Evolutionary conservation across 2,113 vertebrate species (phyloP), one percentile per base, ranked within the genome.

Genomic region (Microcebus ravelobensis): DNA sequence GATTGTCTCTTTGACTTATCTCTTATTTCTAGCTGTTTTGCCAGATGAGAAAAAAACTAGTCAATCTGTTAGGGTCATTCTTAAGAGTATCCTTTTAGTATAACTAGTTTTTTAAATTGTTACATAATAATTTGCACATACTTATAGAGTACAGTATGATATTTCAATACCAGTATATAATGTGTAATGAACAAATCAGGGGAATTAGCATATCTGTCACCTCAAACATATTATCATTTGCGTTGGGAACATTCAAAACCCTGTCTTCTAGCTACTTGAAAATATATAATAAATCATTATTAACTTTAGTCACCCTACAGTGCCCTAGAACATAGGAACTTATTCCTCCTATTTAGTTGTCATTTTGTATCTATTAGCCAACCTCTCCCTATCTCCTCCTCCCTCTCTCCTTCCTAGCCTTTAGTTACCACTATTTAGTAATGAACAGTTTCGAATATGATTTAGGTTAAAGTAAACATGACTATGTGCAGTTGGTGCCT

Each of bases 21-120:
- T 80, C 55, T 73, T 92, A 94, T 48, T 90, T 92, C 9, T 48
- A 52, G 17, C 36, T 94, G 45, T 79, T 94, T 80, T 27, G 73
- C 23, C 65, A 85, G 23, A 5, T 80, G n/a, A 92, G 50, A 25
- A 90, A 89, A 89, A 96, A 70, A 48, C 8, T 2, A 50, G 31
- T 52, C 48, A 9, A 39, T 57, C 36, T 57, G 15, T 71, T 59
- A 57, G 18, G 20, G 25, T 79, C 39, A 34, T 86, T 73, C 76
- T 74, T 74, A 59, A 68, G 50, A 52, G 34, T 21, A 71, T 42
- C 70, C 36, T 91, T 50, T 86, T 50, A 50, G 18, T 50, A 20
- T 9, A 34, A 73, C 55, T 8, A n/a, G 11, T n/a, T 67, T 86
- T 71, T 73, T 14, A 36, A 12, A 12, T 42, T 42, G 36, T 27